phyloP scores from a whole-genome alignment of 2,888 invertebrate species.

The Dryadula phaetusa region DNA sequence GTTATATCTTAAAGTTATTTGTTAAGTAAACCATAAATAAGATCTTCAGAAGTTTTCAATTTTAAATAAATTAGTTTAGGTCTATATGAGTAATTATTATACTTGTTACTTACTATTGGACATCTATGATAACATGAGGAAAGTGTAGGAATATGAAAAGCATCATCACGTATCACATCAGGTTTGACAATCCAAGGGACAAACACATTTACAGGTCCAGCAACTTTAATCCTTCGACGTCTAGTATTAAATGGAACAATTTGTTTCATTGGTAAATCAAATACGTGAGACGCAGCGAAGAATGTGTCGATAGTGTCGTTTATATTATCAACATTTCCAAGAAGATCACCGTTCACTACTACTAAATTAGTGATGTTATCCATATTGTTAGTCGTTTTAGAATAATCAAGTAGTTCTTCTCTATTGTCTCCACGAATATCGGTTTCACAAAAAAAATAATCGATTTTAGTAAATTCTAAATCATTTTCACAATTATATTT shows the following conservation, averaged over 20 bases:
- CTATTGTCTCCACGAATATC: neutral
- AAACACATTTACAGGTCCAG: conserved; percentile 63
- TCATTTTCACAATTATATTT: conserved; percentile 60
- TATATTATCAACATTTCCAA: conserved; percentile 53
- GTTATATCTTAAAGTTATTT: no score
- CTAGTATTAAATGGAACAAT: conserved; percentile 54
- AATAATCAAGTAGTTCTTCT: conserved; percentile 6
- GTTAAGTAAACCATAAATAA: no score
- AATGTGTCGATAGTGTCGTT: conserved; percentile 68
- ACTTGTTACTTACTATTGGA: conserved; percentile 62
- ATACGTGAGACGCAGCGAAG: conserved; percentile 67
- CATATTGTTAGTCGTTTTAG: conserved; percentile 1
- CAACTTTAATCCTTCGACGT: conserved; percentile 55
- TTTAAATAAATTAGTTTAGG: no score
- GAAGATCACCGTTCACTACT: conserved; percentile 58
- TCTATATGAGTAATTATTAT: neutral
- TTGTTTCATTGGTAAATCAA: conserved; percentile 62
- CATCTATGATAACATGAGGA: conserved; percentile 70
- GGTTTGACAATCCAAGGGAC: conserved; percentile 62
- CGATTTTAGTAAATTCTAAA: conserved; percentile 55
- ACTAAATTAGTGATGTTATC: conserved; percentile 51
- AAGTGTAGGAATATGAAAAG: conserved; percentile 60
- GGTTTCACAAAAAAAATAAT: conserved; percentile 59
- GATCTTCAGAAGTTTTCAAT: no score
- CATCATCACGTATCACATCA: conserved; percentile 57